A percentile compares a stretch with the other conserved stretches of the same genome.
Evolutionary conservation across 2,113 vertebrate species (phyloP).

Genomic region (Oncorhynchus keta): DNA sequence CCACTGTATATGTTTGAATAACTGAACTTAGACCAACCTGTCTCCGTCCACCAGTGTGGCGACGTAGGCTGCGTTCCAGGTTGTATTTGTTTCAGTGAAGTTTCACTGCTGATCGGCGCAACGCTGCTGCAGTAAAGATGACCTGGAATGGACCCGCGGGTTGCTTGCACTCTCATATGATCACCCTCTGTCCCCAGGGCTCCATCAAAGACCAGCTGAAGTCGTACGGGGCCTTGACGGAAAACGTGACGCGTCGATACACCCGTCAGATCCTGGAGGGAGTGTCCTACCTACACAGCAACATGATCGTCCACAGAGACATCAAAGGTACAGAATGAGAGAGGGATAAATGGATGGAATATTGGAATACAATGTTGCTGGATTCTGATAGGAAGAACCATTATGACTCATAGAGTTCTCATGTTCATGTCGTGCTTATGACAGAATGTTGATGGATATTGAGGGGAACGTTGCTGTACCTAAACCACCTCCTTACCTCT

Average conservation of each 20-base stretch:
- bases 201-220: slow-evolving; percentile 99
- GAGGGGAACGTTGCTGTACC: background rate
- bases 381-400: too few relatives aligned
- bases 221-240: slow-evolving; percentile 94
- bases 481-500: background rate
- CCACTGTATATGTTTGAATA: slow-evolving; percentile 6
- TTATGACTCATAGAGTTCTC: too few relatives aligned
- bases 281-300: slow-evolving; percentile 97
- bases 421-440: background rate
- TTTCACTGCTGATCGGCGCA: too few relatives aligned
- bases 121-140: too few relatives aligned
- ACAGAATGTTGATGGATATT: background rate
- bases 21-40: background rate
- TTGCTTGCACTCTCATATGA: background rate
- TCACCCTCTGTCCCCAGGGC: slow-evolving; percentile 73
- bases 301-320: slow-evolving; percentile 99
- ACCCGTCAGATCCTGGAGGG: slow-evolving; percentile 97
- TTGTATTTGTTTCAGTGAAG: too few relatives aligned
- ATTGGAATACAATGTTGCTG: too few relatives aligned
- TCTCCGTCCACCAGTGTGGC: background rate
- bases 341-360: background rate
- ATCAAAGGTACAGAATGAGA: slow-evolving; percentile 86
- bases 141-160: too few relatives aligned
- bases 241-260: slow-evolving; percentile 96
- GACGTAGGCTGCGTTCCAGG: background rate